Base-by-base conservation (phyloP, 2,888 invertebrate genomes). In the Tachystola acroxantha region DNA sequence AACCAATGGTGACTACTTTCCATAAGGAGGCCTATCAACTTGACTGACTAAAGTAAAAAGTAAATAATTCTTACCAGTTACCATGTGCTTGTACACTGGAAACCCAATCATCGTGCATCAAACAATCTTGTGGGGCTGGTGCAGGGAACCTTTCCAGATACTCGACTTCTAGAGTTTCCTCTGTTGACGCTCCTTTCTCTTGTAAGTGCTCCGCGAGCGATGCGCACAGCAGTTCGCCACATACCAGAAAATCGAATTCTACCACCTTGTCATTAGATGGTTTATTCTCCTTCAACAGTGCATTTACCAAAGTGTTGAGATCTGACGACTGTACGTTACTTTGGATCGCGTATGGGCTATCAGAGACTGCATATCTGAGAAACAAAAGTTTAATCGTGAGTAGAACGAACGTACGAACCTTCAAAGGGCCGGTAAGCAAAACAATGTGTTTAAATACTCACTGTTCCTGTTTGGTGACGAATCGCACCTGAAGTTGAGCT, bases 101-200 rank as follows among this genome's bases (percentile, higher is more conserved):
- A n/a, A 99, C 96, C 99, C 99, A 99, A 69, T 99, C 99, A 77
- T 98, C 97, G 61, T 98, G 98, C 70, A 96, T 89, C 47, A 99
- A 86, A 66, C 96, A 96, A 70, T 97, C 95, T 65, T 96, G 92
- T 0, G 98, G 98, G 59, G 95, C 91, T 0, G 99, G 99, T 0
- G 98, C 93, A 7, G 97, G 96, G 52, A 94, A 93, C 52, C 94
- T 91, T 67, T 96, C 94, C 12, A 98, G 86, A 78, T 98, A 99
- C 76, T 99, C 98, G 34, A 99, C 89, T 48, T 95, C 93, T 48
- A 98, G 84, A 7, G 95, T 93, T 36, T 91, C 90, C 88, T 99
- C 98, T 32, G 92, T 92, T 0, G 95, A 94, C 7, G 93, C 85
- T 25, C 90, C 90, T 55, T 92, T 93, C 41, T 94, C 92, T 43